Conservation (phyloP, 2,113 vertebrate genomes). For the Martes martes region DNA sequence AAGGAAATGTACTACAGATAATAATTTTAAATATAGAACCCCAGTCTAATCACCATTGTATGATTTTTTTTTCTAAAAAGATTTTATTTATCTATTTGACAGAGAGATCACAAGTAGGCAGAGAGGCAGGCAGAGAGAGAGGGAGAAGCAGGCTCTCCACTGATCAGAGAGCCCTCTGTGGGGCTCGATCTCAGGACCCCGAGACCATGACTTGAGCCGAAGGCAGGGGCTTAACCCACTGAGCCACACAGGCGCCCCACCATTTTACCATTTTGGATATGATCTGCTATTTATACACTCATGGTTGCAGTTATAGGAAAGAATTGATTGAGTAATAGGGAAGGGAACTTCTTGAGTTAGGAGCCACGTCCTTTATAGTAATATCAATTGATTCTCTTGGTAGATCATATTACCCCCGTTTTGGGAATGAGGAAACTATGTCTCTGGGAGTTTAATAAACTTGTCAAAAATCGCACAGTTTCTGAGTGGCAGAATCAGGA, state of each 20-base stretch:
- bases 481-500: background rate
- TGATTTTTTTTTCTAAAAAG: too few relatives aligned
- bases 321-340: background rate
- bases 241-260: too few relatives aligned
- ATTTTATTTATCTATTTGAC: too few relatives aligned
- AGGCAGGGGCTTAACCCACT: too few relatives aligned
- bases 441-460: background rate
- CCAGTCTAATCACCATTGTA: background rate
- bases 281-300: background rate
- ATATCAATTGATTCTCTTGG: background rate
- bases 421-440: constrained; percentile 3
- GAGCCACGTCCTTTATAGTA: background rate
- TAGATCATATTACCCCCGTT: background rate
- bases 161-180: too few relatives aligned
- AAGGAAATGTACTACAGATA: background rate
- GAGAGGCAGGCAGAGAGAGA: too few relatives aligned
- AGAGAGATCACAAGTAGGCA: too few relatives aligned
- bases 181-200: too few relatives aligned
- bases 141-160: too few relatives aligned
- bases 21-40: constrained; percentile 27
- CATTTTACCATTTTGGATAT: background rate
- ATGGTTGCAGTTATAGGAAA: background rate
- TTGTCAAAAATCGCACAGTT: background rate
- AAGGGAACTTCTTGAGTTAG: constrained; percentile 13
- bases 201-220: too few relatives aligned